Base-by-base conservation (phyloP, 1,140 invertebrate species). In the Zophobas morio region DNA sequence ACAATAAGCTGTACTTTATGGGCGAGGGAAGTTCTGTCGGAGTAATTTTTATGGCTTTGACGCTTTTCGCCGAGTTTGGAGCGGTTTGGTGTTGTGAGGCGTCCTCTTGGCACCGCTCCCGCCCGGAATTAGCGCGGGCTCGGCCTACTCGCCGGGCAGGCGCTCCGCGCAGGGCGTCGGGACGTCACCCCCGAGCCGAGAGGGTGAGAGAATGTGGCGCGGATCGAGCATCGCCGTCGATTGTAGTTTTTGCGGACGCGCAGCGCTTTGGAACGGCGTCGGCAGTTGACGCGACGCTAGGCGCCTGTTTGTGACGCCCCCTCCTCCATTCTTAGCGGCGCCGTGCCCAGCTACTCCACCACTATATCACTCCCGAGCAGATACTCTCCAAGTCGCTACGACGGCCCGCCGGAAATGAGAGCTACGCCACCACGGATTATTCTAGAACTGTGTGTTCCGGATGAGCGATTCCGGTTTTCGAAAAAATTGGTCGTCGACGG, bases 251-350 rank as follows among this genome's bases (percentile, higher is more conserved):
- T 80, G 75, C 76, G 71, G 71, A 72, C 54, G 79, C 75, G 78
- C 80, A 77, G 77, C 77, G 81, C 81, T 82, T 82, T 79, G 81
- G 71, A 81, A 79, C 81, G 83, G 83, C 83, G 83, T 84, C 83
- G 81, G 80, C 75, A 82, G 81, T 83, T 83, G 83, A 83, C 83
- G 83, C 83, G 83, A 83, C 83, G 82, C 78, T 78, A 83, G 83
- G 83, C 83, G 83, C 83, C 83, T 84, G 79, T 78, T 75, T 80
- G 83, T 80, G 83, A 84, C 82, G 83, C 82, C 82, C 79, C 80
- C 77, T 75, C 79, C 76, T 49, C 79, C 78, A 78, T 77, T 72
- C 78, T 72, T 75, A 60, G 54, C 79, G 77, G 75, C 77, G 78
- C 79, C 66, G 75, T 72, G 49, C 47, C 53, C 54, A 46, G 74